A percentile compares a stretch with the other conserved stretches of the same genome.
Evolutionary conservation across 2,888 invertebrate genomes (phyloP).

Genomic region (Crossocerus cetratus): DNA sequence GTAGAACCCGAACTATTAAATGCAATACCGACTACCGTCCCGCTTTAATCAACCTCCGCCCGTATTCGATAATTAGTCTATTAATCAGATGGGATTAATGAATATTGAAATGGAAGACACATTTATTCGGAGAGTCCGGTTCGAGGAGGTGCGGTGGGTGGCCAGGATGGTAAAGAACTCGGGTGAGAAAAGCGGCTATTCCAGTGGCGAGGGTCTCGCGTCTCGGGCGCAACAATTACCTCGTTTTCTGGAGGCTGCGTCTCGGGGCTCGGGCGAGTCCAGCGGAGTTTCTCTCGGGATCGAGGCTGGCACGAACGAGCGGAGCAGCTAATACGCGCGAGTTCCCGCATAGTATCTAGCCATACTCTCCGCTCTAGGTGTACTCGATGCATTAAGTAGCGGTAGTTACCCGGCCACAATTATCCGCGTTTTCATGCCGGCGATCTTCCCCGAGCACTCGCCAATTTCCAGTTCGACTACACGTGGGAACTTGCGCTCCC

Average conservation of each 20-base stretch:
- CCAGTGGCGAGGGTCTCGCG: conserved; percentile 49
- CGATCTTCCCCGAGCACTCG: conserved; percentile 48
- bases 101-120: background rate
- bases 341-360: background rate
- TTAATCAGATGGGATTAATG: too few species aligned
- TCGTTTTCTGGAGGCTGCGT: conserved; percentile 47
- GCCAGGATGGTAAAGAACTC: conserved; percentile 45
- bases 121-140: background rate
- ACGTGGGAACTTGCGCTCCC: conserved; percentile 53
- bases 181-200: conserved; percentile 29
- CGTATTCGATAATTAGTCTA: too few species aligned
- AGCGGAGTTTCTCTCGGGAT: conserved; percentile 53
- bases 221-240: conserved; percentile 55
- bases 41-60: too few species aligned
- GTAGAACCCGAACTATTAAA: background rate
- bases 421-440: conserved; percentile 63
- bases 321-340: conserved; percentile 46
- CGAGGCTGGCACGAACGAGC: conserved; percentile 52
- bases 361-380: background rate
- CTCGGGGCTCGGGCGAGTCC: conserved; percentile 35
- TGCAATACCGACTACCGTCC: too few species aligned
- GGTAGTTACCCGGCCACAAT: conserved; percentile 67
- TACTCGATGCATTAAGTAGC: conserved; percentile 63
- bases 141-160: background rate
- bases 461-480: conserved; percentile 44